Evolutionary conservation across 2,113 vertebrate genomes (phyloP), one percentile per base, ranked within the genome.

Genomic region (Hirundichthys speculiger): DNA sequence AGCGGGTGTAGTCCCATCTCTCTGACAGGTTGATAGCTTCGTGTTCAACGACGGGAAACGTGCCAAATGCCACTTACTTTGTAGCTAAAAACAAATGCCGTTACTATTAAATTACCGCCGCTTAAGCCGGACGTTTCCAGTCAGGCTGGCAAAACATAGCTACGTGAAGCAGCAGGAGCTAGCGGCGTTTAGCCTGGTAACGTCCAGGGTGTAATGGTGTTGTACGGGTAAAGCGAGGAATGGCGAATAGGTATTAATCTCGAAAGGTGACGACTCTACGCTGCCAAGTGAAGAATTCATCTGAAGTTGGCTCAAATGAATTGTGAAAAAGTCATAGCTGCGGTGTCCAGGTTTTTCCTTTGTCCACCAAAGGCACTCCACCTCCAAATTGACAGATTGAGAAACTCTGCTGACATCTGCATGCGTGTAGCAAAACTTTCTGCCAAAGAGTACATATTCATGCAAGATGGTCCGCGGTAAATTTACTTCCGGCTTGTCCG

Each of bases 1-100:
- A 98, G 73, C 45, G 97, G 95, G 91, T 96, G 95, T 87, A 99
- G 92, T 84, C 97, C 97, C 97, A 99, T 99, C 75, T 82, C 72
- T 83, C n/a, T 43, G 10, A 48, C 55, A 63, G 30, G 43, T 25
- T 64, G 53, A 24, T 48, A 30, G 66, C 69, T 68, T 54, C 43
- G 30, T 48, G 21, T 45, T 27, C 38, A 52, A 41, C 6, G 43
- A 51, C 13, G 49, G 25, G 15, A 72, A 79, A 65, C 56, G 22
- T 20, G 22, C 13, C 9, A 30, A 69, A 43, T 4, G 13, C 51
- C 13, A 13, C 67, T 61, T 3, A 39, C 25, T 64, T 39, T 18
- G 10, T 11, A 21, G n/a, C 25, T 20, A 42, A 14, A 30, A 55
- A 8, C 18, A 12, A 69, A 20, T 0, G 13, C 43, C 0, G 3